Evolutionary conservation across 2,113 vertebrate species (phyloP), one percentile per base, ranked within the genome.

Genomic region (Pelusios castaneus): DNA sequence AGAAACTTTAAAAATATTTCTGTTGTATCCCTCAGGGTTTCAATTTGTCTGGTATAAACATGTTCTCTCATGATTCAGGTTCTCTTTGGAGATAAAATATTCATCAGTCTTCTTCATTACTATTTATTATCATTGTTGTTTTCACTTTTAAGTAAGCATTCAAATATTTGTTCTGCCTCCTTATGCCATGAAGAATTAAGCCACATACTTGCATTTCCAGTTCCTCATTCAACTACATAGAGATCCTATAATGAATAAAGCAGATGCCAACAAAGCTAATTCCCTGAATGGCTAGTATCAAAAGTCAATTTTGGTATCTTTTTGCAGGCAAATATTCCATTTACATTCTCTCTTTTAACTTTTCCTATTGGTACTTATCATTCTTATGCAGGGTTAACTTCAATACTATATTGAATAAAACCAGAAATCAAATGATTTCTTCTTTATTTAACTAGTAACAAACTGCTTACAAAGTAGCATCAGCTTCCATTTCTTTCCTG

Each of bases 341-440:
- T 78, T 83, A n/a, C 70, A 13, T 60, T 24, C 81, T 93, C 21
- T 78, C 82, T 94, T 27, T 82, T 13, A 58, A 6, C 14, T 88
- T 94, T 92, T 89, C 24, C 45, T 90, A 67, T 67, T 81, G 77
- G 31, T 38, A 49, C 29, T 84, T 88, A 54, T 21, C 6, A 27
- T 88, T 78, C 41, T 19, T 95, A 77, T 1, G 1, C 13, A 81
- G 24, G 80, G 21, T 13, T 89, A 90, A 89, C 31, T 51, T 41
- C 16, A 60, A 81, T 29, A 41, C 75, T 58, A 41, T 55, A 81
- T 90, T 94, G 88, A 63, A 85, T 90, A 83, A 87, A 94, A 60
- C 11, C 78, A n/a, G 24, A 93, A 52, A 93, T 38, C 1, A 1
- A 58, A 24, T 58, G 89, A 11, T 5, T 80, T n/a, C 41, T 78